Conservation (phyloP, 2,113 vertebrate species). For the Amblyornis subalaris region DNA sequence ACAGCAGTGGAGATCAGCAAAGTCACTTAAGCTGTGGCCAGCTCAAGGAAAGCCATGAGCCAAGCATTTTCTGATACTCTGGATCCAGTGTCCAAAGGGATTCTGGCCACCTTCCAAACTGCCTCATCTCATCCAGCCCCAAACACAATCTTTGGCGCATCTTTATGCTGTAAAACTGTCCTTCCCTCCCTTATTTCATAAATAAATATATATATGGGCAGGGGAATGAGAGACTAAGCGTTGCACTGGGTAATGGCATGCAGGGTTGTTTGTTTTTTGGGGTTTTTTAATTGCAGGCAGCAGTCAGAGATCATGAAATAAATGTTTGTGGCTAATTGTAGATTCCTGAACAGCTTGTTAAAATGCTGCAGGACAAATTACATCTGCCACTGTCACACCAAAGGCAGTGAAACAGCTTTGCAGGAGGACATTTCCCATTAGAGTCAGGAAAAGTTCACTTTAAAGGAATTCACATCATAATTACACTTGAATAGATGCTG, state of each 20-base stretch:
- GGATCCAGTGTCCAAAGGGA: background rate
- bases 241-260: background rate
- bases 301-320: background rate
- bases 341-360: background rate
- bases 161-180: background rate
- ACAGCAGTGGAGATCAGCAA: background rate
- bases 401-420: background rate
- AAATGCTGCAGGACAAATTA: slow-evolving; percentile 3
- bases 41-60: background rate
- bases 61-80: background rate
- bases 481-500: background rate
- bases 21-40: background rate
- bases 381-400: background rate
- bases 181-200: background rate
- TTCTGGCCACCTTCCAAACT: background rate
- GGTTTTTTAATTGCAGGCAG: background rate
- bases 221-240: background rate
- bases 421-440: background rate
- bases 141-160: background rate
- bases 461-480: background rate
- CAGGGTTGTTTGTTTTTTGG: background rate
- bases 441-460: background rate
- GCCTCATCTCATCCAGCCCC: background rate
- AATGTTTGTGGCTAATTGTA: background rate
- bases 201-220: background rate